Evolutionary conservation across 1,140 invertebrate species (phyloP), one percentile per base, ranked within the genome.

Genomic region (Brachionus calyciflorus): DNA sequence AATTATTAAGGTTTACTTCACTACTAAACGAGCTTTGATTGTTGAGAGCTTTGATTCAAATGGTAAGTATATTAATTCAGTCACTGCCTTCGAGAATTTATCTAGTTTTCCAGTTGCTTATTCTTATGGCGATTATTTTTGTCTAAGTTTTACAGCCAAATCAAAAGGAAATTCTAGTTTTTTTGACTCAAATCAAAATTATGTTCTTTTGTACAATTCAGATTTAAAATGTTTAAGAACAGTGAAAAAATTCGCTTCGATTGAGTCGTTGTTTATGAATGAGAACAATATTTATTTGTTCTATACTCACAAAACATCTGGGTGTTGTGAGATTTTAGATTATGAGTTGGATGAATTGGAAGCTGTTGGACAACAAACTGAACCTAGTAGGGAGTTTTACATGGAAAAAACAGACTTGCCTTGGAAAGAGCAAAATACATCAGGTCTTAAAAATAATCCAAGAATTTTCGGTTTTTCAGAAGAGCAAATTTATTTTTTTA

Each of bases 51-150:
- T 65, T 24, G 37, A 65, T 65, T 41, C 40, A 26, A 44, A 21
- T 44, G 60, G 60, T 4, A 44, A 41, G 12, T 65, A 10, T 3
- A 24, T 65, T 44, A 44, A 24, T 14, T 41, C 19, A 19, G 14
- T 44, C 10, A 46, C 41, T 14, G 60, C 40, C 0, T 26, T 65
- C 3, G 41, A 65, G 2, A 65, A 65, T 28, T 41, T 65, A 10
- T 65, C 60, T 10, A 65, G 60, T 65, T 65, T 65, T 65, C 60
- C 60, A 44, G 30, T 65, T 41, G 12, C 24, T 24, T 46, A 9
- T 44, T 6, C 60, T 44, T 7, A 28, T 65, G 60, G 37, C 12
- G 41, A 65, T 41, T 7, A 65, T 3, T 41, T 65, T 5, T 65
- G 60, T 24, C 21, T 65, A 4, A 44, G 19, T 14, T 37, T 41